Evolutionary conservation across 2,113 vertebrate genomes (phyloP).

Genomic region (Phalacrocorax pelagicus): DNA sequence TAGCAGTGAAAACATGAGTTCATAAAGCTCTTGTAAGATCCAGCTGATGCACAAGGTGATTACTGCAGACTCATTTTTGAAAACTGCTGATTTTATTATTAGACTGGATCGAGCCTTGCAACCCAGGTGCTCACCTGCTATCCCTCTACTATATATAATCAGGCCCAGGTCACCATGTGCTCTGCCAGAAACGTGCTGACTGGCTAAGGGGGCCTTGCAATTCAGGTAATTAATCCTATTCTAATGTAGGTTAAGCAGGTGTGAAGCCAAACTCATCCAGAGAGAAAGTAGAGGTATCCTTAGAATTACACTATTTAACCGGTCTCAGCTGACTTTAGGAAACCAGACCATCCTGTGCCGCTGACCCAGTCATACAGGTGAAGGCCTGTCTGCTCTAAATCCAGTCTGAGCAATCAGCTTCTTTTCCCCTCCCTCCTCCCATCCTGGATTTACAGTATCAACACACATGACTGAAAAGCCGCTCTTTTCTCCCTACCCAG

Average conservation of each 20-base stretch:
- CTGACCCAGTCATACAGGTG: constrained; percentile 43
- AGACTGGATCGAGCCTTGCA: neutral
- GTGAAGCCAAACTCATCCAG: constrained; percentile 56
- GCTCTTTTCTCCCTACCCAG: neutral
- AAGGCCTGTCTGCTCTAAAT: constrained; percentile 37
- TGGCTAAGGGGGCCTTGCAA: constrained; percentile 40
- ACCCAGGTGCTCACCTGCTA: constrained; percentile 50
- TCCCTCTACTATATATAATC: constrained; percentile 10
- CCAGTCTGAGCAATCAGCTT: neutral
- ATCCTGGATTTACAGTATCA: constrained; percentile 6
- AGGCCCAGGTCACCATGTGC: constrained; percentile 67
- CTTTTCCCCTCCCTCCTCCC: neutral
- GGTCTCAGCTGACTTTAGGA: constrained; percentile 50
- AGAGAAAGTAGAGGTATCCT: constrained; percentile 65
- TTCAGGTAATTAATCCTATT: constrained; percentile 81
- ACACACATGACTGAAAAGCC: neutral
- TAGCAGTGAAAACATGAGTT: neutral
- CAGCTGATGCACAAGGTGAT: neutral
- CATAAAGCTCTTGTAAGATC: neutral
- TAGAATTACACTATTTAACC: constrained; percentile 53
- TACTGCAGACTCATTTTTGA: neutral
- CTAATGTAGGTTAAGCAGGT: constrained; percentile 82
- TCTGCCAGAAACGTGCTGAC: constrained; percentile 75
- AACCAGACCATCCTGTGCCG: constrained; percentile 18
- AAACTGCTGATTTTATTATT: constrained; percentile 63